Evolutionary conservation across 2,888 invertebrate genomes (phyloP).

Genomic region (Rotaria magnacalcarata): DNA sequence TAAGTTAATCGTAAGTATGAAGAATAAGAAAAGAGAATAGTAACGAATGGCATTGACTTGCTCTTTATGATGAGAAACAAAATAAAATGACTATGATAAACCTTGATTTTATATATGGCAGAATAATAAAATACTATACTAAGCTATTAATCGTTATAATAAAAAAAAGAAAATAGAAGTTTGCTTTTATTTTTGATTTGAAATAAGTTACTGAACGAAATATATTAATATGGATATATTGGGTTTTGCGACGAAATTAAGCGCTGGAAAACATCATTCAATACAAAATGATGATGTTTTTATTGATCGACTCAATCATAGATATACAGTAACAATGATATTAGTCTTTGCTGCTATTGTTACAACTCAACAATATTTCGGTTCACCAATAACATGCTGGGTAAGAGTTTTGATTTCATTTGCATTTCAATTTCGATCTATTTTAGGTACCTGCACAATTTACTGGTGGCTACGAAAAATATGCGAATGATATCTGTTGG

Average conservation of each 20-base stretch:
- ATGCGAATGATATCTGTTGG: slow-evolving; percentile 46
- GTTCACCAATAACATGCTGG: slow-evolving; percentile 32
- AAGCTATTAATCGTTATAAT: too few relatives aligned
- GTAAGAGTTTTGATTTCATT: neutral
- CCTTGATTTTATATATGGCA: neutral
- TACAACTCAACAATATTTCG: slow-evolving; percentile 29
- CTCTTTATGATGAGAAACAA: neutral
- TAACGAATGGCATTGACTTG: neutral
- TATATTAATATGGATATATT: slow-evolving; percentile 6
- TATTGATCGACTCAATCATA: slow-evolving; percentile 46
- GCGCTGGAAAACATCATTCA: slow-evolving; percentile 32
- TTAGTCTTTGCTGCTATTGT: slow-evolving; percentile 24
- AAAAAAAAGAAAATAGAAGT: too few relatives aligned
- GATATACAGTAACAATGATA: slow-evolving; percentile 41
- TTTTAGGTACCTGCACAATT: slow-evolving; percentile 45
- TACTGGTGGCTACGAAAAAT: slow-evolving; percentile 44
- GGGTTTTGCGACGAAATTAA: slow-evolving; percentile 26
- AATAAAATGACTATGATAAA: neutral
- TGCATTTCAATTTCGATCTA: neutral
- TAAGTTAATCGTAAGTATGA: neutral
- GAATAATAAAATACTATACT: too few relatives aligned
- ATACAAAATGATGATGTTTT: slow-evolving; percentile 44
- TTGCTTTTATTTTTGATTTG: neutral
- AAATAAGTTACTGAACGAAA: neutral
- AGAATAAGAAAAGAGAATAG: neutral